phyloP scores from a whole-genome alignment of 2,797 vertebrate genomes.

The Bufotes viridis region DNA sequence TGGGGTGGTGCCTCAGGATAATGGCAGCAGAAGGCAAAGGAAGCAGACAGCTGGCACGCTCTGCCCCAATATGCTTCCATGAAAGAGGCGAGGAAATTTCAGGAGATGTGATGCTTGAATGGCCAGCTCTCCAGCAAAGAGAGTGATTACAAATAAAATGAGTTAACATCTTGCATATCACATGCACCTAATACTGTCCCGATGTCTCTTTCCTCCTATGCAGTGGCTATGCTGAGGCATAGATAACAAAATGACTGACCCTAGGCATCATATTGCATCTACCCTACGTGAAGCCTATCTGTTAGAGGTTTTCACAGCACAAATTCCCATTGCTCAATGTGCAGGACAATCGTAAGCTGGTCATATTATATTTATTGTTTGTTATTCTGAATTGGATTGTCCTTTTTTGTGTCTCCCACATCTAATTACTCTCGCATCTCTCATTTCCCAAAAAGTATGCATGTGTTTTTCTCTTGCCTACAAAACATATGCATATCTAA shows the following conservation, averaged over 20 bases:
- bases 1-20: constrained; percentile 94
- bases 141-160: constrained; percentile 93
- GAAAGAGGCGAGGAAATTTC: constrained; percentile 98
- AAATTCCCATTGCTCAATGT: constrained; percentile 4
- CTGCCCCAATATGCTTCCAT: constrained; percentile 99
- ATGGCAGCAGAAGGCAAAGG: constrained; percentile 98
- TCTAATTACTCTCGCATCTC: constrained; percentile 45
- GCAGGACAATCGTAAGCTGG: constrained; percentile 2
- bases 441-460: constrained; percentile 60
- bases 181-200: constrained; percentile 64
- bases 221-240: neutral
- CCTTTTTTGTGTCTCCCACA: constrained; percentile 17
- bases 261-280: constrained; percentile 7
- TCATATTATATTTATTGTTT: constrained; percentile 1
- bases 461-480: constrained; percentile 24
- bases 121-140: constrained; percentile 90
- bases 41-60: constrained; percentile 98
- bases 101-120: constrained; percentile 89
- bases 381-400: constrained; percentile 6
- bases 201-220: constrained; percentile 32
- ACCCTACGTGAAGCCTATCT: neutral
- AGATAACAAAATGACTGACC: constrained; percentile 46
- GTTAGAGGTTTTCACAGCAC: neutral
- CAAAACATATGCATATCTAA: constrained; percentile 74
- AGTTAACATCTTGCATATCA: constrained; percentile 88